These are phyloP conservation scores for Pedionomus torquatus DNA, from an alignment of 2,113 vertebrate genomes.

Conservation along the genomic window DNA sequence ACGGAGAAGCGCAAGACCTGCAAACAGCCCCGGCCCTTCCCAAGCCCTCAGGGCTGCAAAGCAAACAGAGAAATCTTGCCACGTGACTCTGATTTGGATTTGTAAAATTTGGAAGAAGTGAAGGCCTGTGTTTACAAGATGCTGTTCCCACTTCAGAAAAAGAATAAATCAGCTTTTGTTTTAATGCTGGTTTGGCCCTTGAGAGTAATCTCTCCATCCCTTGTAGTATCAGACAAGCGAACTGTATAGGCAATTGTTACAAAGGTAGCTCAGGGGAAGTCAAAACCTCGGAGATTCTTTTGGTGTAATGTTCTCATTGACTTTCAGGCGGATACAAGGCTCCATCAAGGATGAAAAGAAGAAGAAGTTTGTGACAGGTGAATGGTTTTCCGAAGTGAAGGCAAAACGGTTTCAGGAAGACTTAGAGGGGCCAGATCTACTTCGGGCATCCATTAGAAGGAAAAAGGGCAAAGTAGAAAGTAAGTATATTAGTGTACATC, in stretches of 20 bases:
- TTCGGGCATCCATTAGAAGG: slow-evolving; percentile 67
- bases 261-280: not conserved
- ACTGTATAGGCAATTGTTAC: rapidly evolving
- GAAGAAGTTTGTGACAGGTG: slow-evolving; percentile 76
- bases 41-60: not conserved
- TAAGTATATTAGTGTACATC: slow-evolving; percentile 22
- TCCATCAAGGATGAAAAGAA: slow-evolving; percentile 77
- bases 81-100: not conserved
- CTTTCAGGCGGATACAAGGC: slow-evolving; percentile 64
- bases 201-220: not conserved
- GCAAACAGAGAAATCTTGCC: not conserved
- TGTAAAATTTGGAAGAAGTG: not conserved
- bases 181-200: not conserved
- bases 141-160: not conserved
- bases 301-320: not conserved
- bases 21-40: not conserved
- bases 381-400: slow-evolving; percentile 75
- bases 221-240: not conserved
- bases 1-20: not conserved
- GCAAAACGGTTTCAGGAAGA: slow-evolving; percentile 70
- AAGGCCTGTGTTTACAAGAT: not conserved
- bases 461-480: slow-evolving; percentile 49
- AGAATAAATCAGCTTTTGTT: not conserved
- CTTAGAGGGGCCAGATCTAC: slow-evolving; percentile 63
- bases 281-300: not conserved